Percentiles rank a stretch among this genome's conserved stretches.
These are phyloP conservation scores for Ptilonorhynchus violaceus DNA, from an alignment of 2,113 vertebrate genomes.

Conservation along the genomic window DNA sequence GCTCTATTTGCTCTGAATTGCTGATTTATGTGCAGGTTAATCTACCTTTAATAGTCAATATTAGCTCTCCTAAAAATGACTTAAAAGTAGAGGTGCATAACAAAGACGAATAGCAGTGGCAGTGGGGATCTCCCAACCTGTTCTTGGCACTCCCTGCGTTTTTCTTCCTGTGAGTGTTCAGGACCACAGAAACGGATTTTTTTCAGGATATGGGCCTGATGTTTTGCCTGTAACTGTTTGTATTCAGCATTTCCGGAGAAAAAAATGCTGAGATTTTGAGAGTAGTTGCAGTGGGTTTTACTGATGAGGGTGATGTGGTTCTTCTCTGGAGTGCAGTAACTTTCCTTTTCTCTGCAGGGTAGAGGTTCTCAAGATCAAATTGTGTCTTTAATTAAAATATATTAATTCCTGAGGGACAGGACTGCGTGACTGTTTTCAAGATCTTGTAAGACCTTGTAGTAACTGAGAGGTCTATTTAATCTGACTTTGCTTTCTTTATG, in stretches of 20 bases:
- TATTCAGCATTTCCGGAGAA: neutral
- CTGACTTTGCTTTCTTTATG: neutral
- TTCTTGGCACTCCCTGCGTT: neutral
- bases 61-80: neutral
- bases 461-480: conserved; percentile 20
- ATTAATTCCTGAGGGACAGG: neutral
- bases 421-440: neutral
- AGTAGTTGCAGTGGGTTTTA: neutral
- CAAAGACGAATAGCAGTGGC: neutral
- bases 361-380: conserved; percentile 8
- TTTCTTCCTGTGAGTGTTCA: neutral
- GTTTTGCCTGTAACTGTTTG: neutral
- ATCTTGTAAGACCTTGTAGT: conserved; percentile 1
- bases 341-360: neutral
- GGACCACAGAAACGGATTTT: neutral
- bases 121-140: neutral
- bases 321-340: neutral
- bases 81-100: neutral
- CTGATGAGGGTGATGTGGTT: neutral
- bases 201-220: neutral
- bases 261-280: neutral
- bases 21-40: neutral
- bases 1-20: neutral
- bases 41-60: neutral
- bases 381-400: conserved; percentile 29